Base-by-base conservation (phyloP, 2,113 vertebrate genomes). In the Morone saxatilis region DNA sequence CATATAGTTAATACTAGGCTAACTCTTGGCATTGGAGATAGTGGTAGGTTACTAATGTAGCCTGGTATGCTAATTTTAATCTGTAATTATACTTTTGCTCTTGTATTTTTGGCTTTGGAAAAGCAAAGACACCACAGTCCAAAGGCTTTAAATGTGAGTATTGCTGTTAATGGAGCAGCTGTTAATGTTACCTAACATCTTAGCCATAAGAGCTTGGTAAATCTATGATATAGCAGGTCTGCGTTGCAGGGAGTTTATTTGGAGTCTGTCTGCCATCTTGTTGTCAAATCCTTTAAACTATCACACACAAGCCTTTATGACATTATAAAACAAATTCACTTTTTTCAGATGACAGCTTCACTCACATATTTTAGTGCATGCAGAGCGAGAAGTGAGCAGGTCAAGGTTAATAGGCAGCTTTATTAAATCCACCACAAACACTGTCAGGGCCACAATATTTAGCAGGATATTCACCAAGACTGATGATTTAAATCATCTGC, bases 381-480 rank as follows among this genome's bases (percentile, higher is more conserved):
- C 57, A 62, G 25, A 48, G 6, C 6, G 12, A 41, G 40, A 45
- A n/a, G 31, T 25, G 53, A 22, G 14, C 36, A 50, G 43, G 53
- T 59, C 61, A n/a, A 20, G 20, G 22, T 62, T 62, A 25, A 72
- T 47, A 22, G 5, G 19, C 80, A 54, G 25, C 19, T 66, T 80
- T 7, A 63, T 19, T 22, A 22, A 57, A 72, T 7, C 22, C 13
- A 22, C 60, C 43, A 50, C 43, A 69, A 50, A 70, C 69, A 76
- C 59, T 56, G 16, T 16, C 40, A 36, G 11, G 14, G 38, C 67
- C 38, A 14, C 47, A 36, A 7, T 6, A 62, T 14, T 7, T 62
- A 31, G 56, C 41, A 57, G 16, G 6, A 7, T 56, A 54, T 22
- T 38, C 41, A 36, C 9, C 19, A 25, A 25, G 13, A 76, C 14